These are phyloP conservation scores for Abscondita cerata DNA, from an alignment of 2,888 invertebrate genomes.

Conservation along the genomic window DNA sequence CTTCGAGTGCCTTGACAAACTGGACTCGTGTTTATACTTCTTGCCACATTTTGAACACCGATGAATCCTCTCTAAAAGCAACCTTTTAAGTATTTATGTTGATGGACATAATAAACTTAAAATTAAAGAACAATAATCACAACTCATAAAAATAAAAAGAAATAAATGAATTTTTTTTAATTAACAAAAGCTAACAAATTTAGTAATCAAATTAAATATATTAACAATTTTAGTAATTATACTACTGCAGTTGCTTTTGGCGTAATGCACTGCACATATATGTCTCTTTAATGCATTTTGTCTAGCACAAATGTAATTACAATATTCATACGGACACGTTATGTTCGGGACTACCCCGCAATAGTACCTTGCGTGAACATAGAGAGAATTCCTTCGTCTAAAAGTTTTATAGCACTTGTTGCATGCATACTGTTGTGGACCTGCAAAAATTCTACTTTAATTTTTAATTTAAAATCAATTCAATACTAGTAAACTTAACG, in stretches of 20 bases:
- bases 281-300: constrained; percentile 14
- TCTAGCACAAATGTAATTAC: constrained; percentile 8
- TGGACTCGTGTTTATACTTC: constrained; percentile 1
- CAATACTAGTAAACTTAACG: no score
- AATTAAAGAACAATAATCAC: no score
- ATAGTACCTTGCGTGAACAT: constrained; percentile 16
- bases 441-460: constrained; percentile 14
- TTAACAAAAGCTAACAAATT: no score
- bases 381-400: constrained; percentile 7
- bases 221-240: no score
- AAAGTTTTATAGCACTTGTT: constrained; percentile 2
- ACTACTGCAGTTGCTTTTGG: no score
- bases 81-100: no score
- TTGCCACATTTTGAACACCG: neutral
- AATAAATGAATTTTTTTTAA: no score
- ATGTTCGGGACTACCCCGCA: constrained; percentile 1
- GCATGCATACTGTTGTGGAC: neutral
- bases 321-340: constrained; percentile 2
- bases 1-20: constrained; percentile 1
- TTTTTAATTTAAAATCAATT: no score
- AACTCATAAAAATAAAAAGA: no score
- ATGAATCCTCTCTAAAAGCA: neutral
- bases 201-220: no score
- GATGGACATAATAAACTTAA: no score
- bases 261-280: neutral